Base-by-base conservation (phyloP, 2,888 invertebrate genomes). In the Tachina lurida region DNA sequence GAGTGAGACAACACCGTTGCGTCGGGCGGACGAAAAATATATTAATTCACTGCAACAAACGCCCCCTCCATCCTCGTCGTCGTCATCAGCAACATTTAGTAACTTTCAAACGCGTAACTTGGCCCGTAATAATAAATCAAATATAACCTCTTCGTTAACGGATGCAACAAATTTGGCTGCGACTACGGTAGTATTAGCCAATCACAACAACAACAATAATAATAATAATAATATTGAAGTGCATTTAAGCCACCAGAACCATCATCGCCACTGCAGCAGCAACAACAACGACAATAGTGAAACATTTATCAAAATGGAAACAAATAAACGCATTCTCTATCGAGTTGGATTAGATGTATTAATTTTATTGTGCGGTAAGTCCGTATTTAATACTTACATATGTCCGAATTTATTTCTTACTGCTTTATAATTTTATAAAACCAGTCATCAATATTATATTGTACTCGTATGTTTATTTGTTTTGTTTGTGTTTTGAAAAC, bases 331-430 rank as follows among this genome's bases (percentile, higher is more conserved):
- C 78, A 93, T 95, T 89, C 91, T 95, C 89, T 94, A 94, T 90
- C 96, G 96, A 93, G 94, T 96, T 88, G 90, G 95, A 88, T 92
- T 95, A 91, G 96, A 96, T 93, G 93, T 96, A 89, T 89, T 94
- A 84, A 94, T 96, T 89, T 91, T 96, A 84, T 94, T 95, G 90
- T 94, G 95, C 91, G 95, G 96, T 96, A 93, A 95, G 95, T 94
- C 88, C 96, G 96, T 96, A 97, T 41, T 15, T 47, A 54, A 43
- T 65, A 22, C n/a, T n/a, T n/a, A n/a, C n/a, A 3, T 31, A 31
- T 31, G 31, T 31, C 31, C 31, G 31, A 7, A 31, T 31, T 31
- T 31, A 31, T 31, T 39, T 47, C 10, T 15, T 19, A 3, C 47
- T 65, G 58, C 13, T 60, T 17, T 49, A n/a, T n/a, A 74, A 31